Percentiles rank a stretch among this genome's conserved stretches.
These are phyloP conservation scores for Sphaeridia pumilis DNA, from an alignment of 2,888 invertebrate species.

Conservation along the genomic window DNA sequence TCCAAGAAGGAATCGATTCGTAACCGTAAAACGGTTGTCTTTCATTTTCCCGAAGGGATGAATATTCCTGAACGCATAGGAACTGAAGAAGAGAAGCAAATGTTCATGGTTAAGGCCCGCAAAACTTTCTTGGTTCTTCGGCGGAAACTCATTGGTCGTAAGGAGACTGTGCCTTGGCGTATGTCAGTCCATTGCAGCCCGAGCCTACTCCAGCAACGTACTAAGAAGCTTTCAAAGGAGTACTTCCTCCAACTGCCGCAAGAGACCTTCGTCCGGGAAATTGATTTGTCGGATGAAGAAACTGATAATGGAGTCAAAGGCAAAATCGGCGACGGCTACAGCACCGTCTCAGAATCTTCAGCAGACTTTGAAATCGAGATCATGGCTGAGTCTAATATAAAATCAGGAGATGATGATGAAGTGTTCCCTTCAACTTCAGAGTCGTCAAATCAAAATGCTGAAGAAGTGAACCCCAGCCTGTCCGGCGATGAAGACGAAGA, in stretches of 20 bases:
- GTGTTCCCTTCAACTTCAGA: background rate
- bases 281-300: background rate
- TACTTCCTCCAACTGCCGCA: constrained; percentile 1
- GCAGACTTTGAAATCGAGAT: background rate
- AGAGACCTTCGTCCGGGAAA: background rate
- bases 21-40: constrained; percentile 5
- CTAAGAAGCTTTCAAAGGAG: constrained; percentile 6
- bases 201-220: background rate
- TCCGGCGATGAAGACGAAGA: background rate
- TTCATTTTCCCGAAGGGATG: constrained; percentile 6
- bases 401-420: too few species aligned
- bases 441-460: background rate
- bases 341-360: background rate
- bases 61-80: constrained; percentile 8
- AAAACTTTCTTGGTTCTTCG: constrained; percentile 3
- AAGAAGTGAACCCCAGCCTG: background rate
- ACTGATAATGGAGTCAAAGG: background rate
- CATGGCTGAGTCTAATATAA: background rate
- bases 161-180: background rate
- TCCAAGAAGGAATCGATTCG: background rate
- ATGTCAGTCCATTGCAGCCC: background rate
- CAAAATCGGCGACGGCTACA: background rate
- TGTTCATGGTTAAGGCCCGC: background rate
- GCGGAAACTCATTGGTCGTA: constrained; percentile 5
- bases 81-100: background rate